Percentiles rank a stretch among this genome's conserved stretches.
These are phyloP conservation scores for Cirrhinus molitorella DNA, from an alignment of 2,797 vertebrate species.

Conservation along the genomic window DNA sequence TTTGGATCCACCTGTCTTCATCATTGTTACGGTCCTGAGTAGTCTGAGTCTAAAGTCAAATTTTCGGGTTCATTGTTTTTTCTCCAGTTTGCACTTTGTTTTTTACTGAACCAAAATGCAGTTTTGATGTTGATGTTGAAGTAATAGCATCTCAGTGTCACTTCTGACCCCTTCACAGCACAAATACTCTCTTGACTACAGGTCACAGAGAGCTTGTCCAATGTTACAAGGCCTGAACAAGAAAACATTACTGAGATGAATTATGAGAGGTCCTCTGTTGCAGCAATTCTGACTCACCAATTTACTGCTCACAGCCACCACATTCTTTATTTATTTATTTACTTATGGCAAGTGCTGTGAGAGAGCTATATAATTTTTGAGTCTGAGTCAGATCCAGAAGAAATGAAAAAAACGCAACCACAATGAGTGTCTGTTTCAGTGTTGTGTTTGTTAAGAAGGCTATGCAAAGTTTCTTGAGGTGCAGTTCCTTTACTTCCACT, in stretches of 20 bases:
- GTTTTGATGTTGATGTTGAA: not conserved
- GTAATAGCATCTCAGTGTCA: not conserved
- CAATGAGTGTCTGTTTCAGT: too few relatives aligned
- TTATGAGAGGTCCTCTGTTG: not conserved
- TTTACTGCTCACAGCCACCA: too few relatives aligned
- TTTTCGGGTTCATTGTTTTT: not conserved
- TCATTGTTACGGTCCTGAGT: too few relatives aligned
- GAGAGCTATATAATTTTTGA: too few relatives aligned
- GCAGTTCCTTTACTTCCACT: too few relatives aligned
- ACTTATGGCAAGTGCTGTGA: too few relatives aligned
- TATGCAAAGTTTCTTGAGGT: too few relatives aligned
- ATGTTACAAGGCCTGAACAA: not conserved
- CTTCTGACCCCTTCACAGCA: not conserved
- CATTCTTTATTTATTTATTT: too few relatives aligned
- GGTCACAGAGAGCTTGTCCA: not conserved
- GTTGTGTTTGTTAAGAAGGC: too few relatives aligned
- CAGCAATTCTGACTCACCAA: not conserved
- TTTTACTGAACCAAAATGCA: not conserved
- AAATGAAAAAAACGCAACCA: too few relatives aligned
- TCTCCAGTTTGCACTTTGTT: slow-evolving; percentile 8
- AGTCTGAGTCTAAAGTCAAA: slow-evolving; percentile 29
- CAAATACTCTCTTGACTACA: not conserved
- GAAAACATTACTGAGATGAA: not conserved
- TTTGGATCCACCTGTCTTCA: too few relatives aligned
- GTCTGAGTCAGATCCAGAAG: too few relatives aligned